Evolutionary conservation across 1,140 invertebrate genomes (phyloP).

Genomic region (Drosophila pectinifera): DNA sequence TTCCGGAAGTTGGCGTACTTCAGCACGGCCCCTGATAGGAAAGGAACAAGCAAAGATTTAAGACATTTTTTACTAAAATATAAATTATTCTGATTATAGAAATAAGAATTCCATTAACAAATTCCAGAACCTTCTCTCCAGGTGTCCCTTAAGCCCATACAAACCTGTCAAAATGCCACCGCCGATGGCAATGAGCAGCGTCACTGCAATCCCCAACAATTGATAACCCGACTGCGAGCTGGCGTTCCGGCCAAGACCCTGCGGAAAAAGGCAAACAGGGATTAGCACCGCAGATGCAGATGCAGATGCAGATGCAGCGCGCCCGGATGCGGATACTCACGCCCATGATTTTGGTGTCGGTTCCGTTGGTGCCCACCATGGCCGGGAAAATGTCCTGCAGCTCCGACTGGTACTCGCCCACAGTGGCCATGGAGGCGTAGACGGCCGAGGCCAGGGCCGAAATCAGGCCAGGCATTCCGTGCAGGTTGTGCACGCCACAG

Average conservation of each 20-base stretch:
- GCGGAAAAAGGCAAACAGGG: neutral
- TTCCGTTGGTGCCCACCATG: conserved; percentile 79
- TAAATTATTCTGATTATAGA: too few species aligned
- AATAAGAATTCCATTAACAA: too few species aligned
- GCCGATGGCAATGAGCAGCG: conserved; percentile 89
- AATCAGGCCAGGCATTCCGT: conserved; percentile 96
- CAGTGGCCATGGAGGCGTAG: conserved; percentile 90
- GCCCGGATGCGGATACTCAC: conserved; percentile 61
- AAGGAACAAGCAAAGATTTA: neutral
- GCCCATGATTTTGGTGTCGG: conserved; percentile 74
- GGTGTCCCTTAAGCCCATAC: neutral
- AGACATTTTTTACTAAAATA: too few species aligned
- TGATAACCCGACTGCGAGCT: conserved; percentile 92
- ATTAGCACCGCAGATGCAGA: conserved; percentile 8
- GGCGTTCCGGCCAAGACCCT: conserved; percentile 88
- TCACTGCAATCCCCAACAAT: conserved; percentile 90
- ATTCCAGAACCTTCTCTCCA: neutral
- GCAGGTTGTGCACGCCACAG: conserved; percentile 97
- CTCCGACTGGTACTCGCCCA: conserved; percentile 86
- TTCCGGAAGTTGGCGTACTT: conserved; percentile 85
- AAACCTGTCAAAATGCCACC: conserved; percentile 93
- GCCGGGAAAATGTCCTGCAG: conserved; percentile 87
- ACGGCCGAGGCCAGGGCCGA: conserved; percentile 92
- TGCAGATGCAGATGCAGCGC: neutral
- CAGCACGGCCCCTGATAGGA: conserved; percentile 85